A percentile compares a stretch with the other conserved stretches of the same genome.
Conservation (phyloP, 2,888 invertebrate species). For the Melanophora roralis region DNA sequence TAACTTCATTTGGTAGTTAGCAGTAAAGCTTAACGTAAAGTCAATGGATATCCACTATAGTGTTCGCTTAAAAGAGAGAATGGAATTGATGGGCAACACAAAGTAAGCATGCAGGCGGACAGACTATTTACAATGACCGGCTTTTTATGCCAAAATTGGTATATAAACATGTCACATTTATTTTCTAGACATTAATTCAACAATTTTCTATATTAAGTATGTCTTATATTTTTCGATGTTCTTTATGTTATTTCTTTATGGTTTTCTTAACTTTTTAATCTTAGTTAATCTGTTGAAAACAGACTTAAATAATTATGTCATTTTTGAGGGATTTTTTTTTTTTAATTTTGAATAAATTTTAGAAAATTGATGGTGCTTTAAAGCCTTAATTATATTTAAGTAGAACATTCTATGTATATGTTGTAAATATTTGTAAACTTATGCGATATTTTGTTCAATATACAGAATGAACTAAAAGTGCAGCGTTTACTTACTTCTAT, state of each 20-base stretch:
- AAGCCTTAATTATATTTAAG: slow-evolving; percentile 37
- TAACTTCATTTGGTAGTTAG: slow-evolving; percentile 75
- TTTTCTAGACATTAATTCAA: slow-evolving; percentile 53
- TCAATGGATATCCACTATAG: slow-evolving; percentile 55
- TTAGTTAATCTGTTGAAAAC: slow-evolving; percentile 21
- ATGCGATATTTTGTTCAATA: neutral
- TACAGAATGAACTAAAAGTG: neutral
- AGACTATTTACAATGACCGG: slow-evolving; percentile 38
- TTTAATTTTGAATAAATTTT: slow-evolving; percentile 32
- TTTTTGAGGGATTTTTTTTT: slow-evolving; percentile 15
- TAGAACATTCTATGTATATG: no score
- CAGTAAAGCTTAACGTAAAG: slow-evolving; percentile 31
- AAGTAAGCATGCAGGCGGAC: slow-evolving; percentile 24
- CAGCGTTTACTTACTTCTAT: neutral
- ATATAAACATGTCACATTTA: slow-evolving; percentile 60
- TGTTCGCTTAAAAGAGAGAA: neutral
- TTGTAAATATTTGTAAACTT: neutral
- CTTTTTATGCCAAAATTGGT: slow-evolving; percentile 63
- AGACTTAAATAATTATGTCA: slow-evolving; percentile 1
- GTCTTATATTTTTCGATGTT: neutral
- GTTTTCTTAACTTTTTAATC: neutral
- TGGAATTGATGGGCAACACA: neutral
- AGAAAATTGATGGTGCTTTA: slow-evolving; percentile 32
- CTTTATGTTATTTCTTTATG: neutral
- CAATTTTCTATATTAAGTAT: slow-evolving; percentile 46